A percentile compares a stretch with the other conserved stretches of the same genome.
Evolutionary conservation across 2,113 vertebrate genomes (phyloP).

Genomic region (Piprites chloris): DNA sequence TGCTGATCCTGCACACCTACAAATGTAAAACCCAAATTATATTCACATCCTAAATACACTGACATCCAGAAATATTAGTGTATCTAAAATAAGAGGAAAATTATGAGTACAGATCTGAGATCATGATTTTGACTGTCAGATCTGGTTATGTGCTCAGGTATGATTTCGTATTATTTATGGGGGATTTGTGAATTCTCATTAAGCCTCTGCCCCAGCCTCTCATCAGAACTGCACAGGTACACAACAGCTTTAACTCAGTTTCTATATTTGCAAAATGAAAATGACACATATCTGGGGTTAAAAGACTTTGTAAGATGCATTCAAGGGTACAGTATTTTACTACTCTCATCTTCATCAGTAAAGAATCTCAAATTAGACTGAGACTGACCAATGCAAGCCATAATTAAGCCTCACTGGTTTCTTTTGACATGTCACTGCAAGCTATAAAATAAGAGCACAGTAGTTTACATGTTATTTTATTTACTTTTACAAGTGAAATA

Average conservation of each 20-base stretch:
- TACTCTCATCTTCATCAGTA: neutral
- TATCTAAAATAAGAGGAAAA: neutral
- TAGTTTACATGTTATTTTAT: neutral
- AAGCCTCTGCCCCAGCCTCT: neutral
- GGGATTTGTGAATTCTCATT: neutral
- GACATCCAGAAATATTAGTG: neutral
- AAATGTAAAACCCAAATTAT: neutral
- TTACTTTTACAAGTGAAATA: neutral
- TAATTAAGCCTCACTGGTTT: neutral
- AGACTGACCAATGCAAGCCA: neutral
- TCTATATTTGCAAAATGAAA: neutral
- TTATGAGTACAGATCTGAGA: neutral
- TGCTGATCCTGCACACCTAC: neutral
- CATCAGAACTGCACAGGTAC: neutral
- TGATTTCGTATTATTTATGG: neutral
- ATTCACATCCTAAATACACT: neutral
- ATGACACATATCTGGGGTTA: neutral
- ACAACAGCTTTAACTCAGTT: neutral
- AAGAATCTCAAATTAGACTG: neutral
- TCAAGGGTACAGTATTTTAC: neutral
- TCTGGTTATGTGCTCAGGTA: neutral
- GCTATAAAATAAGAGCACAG: neutral
- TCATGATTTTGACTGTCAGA: neutral
- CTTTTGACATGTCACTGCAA: neutral
- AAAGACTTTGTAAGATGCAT: neutral